Evolutionary conservation across 2,113 vertebrate species (phyloP), one percentile per base, ranked within the genome.

Genomic region (Oreochromis tanganicae): DNA sequence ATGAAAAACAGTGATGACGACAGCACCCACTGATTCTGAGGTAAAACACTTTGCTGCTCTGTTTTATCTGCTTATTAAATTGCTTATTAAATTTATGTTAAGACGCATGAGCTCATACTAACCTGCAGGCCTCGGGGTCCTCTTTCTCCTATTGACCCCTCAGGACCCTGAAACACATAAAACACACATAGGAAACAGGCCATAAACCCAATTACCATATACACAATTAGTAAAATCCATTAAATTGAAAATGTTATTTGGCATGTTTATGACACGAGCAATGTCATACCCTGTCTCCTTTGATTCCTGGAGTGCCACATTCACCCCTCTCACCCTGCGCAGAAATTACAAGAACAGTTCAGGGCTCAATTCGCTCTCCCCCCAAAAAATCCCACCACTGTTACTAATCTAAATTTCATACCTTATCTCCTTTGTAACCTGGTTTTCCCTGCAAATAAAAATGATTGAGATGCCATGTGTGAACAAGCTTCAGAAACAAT

Each of bases 391-490:
- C 73, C 24, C 80, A 17, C 7, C 2, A 36, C 68, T n/a, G 19
- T 55, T 4, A 41, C 19, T 36, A 27, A 83, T 63, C 4, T 48
- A 21, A 48, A 80, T 48, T 6, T 80, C 84, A n/a, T 96, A 98
- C 98, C 97, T 96, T 96, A 34, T 98, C 97, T 96, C 98, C 98
- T 96, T 98, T 98, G 91, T 97, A 97, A 89, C 98, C 98, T 81
- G 97, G 93, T 95, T 97, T 98, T 2, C 98, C 98, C 95, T 96
- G 87, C 10, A 87, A 78, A 83, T 34, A 32, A 48, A 87, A 83
- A 79, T 14, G 1, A 24, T 82, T 17, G 1, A 83, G 6, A 85
- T 9, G 4, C 50, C 24, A 50, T 29, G 5, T 54, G 21, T 66
- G 4, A 84, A 43, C 13, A 71, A 81, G 61, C 10, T 56, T 10